Evolutionary conservation across 1,140 invertebrate species (phyloP).

Genomic region (Diorhabda carinulata): DNA sequence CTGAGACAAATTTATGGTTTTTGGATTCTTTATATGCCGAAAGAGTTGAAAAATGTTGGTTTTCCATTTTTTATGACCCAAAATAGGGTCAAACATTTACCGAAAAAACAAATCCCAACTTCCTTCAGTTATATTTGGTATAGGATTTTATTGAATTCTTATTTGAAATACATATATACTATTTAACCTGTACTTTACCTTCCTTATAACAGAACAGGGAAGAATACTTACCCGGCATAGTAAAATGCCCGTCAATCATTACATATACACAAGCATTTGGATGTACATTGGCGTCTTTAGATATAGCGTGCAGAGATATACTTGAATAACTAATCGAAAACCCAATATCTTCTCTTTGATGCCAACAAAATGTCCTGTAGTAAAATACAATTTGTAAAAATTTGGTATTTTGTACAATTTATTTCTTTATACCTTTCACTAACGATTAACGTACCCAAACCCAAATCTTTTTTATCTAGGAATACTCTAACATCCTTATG

Average conservation of each 20-base stretch:
- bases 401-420: slow-evolving; percentile 4
- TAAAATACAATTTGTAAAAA: slow-evolving; percentile 19
- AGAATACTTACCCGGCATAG: slow-evolving; percentile 50
- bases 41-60: no score
- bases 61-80: no score
- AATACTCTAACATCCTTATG: slow-evolving; percentile 37
- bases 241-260: slow-evolving; percentile 62
- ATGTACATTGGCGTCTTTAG: slow-evolving; percentile 61
- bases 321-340: slow-evolving; percentile 70
- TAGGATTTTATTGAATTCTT: no score
- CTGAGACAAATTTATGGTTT: no score
- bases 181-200: not conserved
- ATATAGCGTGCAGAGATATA: slow-evolving; percentile 72
- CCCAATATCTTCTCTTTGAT: slow-evolving; percentile 55
- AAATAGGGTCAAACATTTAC: no score
- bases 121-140: no score
- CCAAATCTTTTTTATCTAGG: slow-evolving; percentile 43
- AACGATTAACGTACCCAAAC: slow-evolving; percentile 41
- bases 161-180: no score
- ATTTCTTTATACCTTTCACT: slow-evolving; percentile 39
- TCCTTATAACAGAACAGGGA: not conserved
- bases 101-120: no score
- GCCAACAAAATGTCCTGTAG: slow-evolving; percentile 63
- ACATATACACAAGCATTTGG: slow-evolving; percentile 67
- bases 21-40: no score